These are phyloP conservation scores for Nautilus pompilius DNA, from an alignment of 1,140 invertebrate genomes.

Conservation along the genomic window DNA sequence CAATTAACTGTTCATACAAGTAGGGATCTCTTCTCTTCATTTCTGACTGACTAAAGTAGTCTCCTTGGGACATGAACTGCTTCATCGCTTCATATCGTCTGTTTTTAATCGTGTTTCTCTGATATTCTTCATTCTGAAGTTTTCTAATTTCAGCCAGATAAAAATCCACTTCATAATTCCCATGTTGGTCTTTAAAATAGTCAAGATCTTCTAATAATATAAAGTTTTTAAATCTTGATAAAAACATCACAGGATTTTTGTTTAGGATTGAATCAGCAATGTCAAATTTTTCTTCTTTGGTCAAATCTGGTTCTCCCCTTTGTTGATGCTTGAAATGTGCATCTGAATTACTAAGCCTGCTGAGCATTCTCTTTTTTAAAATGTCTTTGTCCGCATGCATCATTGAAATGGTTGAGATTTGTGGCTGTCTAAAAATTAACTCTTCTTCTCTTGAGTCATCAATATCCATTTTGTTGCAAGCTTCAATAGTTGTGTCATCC, in stretches of 20 bases:
- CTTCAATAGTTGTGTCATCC: too few relatives aligned
- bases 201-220: conserved; percentile 66
- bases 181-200: conserved; percentile 62
- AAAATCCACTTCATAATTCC: conserved; percentile 63
- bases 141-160: conserved; percentile 61
- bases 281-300: conserved; percentile 65
- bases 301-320: conserved; percentile 70
- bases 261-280: conserved; percentile 68
- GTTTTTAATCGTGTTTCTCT: conserved; percentile 69
- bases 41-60: conserved; percentile 84
- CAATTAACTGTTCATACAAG: conserved; percentile 83
- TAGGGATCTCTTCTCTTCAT: conserved; percentile 90
- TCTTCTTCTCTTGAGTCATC: too few relatives aligned
- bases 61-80: conserved; percentile 65
- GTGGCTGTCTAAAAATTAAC: too few relatives aligned
- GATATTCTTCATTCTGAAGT: conserved; percentile 24
- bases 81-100: conserved; percentile 79
- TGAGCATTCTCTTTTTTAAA: too few relatives aligned
- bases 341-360: conserved; percentile 36
- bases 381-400: too few relatives aligned
- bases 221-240: conserved; percentile 73
- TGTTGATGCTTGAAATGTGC: conserved; percentile 74
- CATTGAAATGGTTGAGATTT: too few relatives aligned
- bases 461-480: too few relatives aligned
- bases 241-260: conserved; percentile 67